These are phyloP conservation scores for Orbicella faveolata DNA, from an alignment of 64 coral and sea anemone genomes.

Conservation along the genomic window DNA sequence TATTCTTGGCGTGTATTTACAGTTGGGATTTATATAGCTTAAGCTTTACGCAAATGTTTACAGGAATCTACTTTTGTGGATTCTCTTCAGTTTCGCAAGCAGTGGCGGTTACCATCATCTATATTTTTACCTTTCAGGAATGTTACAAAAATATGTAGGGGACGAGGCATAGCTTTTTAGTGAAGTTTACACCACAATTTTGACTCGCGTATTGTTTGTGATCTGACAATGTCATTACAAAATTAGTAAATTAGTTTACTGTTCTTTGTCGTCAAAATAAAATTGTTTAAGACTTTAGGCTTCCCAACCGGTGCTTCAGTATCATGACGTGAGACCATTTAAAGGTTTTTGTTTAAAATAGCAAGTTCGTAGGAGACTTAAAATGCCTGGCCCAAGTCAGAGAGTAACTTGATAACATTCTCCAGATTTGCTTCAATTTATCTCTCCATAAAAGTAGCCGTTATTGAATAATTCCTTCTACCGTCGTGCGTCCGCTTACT, in stretches of 20 bases:
- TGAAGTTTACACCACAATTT: neutral
- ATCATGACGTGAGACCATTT: no score
- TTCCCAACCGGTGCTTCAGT: no score
- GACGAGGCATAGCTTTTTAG: neutral
- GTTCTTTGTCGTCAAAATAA: neutral
- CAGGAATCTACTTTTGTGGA: neutral
- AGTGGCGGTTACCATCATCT: neutral
- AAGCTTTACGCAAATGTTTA: neutral
- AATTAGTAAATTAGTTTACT: neutral
- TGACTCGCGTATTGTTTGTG: neutral
- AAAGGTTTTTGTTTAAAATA: no score
- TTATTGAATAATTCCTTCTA: neutral
- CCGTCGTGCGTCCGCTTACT: neutral
- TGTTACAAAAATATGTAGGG: neutral
- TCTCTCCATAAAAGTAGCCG: neutral
- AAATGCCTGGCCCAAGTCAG: neutral
- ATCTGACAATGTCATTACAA: neutral
- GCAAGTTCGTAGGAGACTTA: no score
- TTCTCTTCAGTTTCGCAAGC: neutral
- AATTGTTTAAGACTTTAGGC: neutral
- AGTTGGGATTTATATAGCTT: neutral
- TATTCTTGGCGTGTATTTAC: neutral
- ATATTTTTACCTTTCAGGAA: neutral
- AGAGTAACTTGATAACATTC: neutral
- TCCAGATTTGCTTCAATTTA: neutral